Conservation (phyloP, 2,797 vertebrate genomes). For the Pristis pectinata region DNA sequence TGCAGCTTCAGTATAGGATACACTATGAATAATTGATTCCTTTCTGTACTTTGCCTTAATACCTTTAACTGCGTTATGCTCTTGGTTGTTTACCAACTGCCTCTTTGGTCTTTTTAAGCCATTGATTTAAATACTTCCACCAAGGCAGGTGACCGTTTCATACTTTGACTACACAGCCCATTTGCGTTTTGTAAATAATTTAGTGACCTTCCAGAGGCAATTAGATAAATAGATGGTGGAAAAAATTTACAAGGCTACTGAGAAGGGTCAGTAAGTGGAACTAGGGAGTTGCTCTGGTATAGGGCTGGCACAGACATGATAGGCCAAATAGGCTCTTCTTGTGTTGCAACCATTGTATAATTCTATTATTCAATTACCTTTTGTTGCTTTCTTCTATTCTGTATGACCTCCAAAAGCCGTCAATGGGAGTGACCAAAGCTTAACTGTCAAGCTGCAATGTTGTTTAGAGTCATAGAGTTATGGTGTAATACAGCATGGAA, state of each 20-base stretch:
- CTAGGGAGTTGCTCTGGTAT: no score
- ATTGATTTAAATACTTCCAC: background rate
- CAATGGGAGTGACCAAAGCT: background rate
- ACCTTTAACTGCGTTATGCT: no score
- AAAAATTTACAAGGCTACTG: background rate
- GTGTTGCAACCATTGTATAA: no score
- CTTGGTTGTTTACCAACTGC: background rate
- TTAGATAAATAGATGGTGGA: background rate
- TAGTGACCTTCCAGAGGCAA: no score
- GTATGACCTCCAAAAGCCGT: background rate
- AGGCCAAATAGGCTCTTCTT: no score
- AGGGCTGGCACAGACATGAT: no score
- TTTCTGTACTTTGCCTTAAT: no score
- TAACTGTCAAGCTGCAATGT: background rate
- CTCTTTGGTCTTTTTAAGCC: background rate
- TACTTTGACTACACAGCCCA: background rate
- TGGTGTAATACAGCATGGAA: no score
- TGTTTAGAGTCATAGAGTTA: background rate
- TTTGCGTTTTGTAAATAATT: no score
- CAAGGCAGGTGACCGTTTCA: background rate
- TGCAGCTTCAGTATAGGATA: background rate
- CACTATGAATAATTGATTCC: background rate
- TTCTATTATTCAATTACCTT: background rate
- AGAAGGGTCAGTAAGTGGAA: background rate
- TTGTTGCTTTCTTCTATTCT: background rate